These are phyloP conservation scores for Elysia chlorotica DNA, from an alignment of 1,140 invertebrate species.

Conservation along the genomic window DNA sequence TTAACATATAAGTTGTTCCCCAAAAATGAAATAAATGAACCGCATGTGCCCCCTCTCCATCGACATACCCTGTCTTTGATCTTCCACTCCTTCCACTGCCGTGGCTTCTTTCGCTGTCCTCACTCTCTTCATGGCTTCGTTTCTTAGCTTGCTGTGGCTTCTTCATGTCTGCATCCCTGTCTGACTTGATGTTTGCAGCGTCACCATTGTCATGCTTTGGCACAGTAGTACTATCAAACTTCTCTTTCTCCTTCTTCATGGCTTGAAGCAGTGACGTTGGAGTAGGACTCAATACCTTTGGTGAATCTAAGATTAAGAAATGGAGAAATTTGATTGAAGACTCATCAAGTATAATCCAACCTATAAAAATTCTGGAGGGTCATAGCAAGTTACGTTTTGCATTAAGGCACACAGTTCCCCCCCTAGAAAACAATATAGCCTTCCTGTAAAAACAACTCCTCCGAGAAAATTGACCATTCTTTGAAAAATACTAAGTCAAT, in stretches of 20 bases:
- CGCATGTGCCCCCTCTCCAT: too few species aligned
- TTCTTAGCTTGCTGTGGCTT: not conserved
- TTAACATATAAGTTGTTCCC: too few species aligned
- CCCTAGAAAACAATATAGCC: too few species aligned
- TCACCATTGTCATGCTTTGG: conserved; percentile 18
- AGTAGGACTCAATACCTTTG: conserved; percentile 23
- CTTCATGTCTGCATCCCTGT: not conserved
- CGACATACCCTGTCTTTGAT: conserved; percentile 21
- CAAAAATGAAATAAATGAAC: too few species aligned
- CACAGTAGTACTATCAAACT: conserved; percentile 26
- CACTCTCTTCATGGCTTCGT: conserved; percentile 22
- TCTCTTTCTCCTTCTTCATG: conserved; percentile 27
- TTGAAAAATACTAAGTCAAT: not conserved
- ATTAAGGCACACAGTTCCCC: too few species aligned
- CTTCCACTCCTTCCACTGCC: too few species aligned
- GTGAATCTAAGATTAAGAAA: conserved; percentile 9
- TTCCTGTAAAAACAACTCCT: not conserved
- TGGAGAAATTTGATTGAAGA: too few species aligned
- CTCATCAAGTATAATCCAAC: too few species aligned
- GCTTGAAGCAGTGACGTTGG: conserved; percentile 4
- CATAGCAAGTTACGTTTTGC: too few species aligned
- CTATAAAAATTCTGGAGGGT: too few species aligned
- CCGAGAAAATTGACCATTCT: not conserved
- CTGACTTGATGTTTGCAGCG: conserved; percentile 8
- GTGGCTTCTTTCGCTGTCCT: conserved; percentile 19